A percentile compares a stretch with the other conserved stretches of the same genome.
These are phyloP conservation scores for Pantala flavescens DNA, from an alignment of 1,140 invertebrate genomes.

Conservation along the genomic window DNA sequence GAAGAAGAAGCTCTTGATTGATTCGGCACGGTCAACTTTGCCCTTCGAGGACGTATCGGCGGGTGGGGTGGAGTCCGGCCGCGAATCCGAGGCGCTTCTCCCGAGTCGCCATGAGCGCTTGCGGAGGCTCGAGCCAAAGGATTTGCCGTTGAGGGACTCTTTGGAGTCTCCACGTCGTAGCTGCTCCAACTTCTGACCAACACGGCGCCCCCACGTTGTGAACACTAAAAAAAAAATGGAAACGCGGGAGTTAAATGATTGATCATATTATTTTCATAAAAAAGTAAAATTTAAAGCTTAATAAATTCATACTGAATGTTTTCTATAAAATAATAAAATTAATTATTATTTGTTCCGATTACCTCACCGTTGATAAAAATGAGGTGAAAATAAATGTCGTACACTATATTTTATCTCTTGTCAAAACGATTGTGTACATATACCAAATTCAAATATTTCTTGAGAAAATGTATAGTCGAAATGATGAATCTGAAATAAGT, in stretches of 20 bases:
- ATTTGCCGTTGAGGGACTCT: slow-evolving; percentile 32
- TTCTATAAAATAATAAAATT: no score
- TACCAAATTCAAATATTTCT: no score
- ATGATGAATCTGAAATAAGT: no score
- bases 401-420: no score
- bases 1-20: slow-evolving; percentile 59
- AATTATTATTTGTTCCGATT: no score
- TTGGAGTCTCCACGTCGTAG: slow-evolving; percentile 55
- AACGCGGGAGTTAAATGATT: not conserved
- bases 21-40: slow-evolving; percentile 32
- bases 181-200: slow-evolving; percentile 68
- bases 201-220: slow-evolving; percentile 63
- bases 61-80: not conserved
- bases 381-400: no score
- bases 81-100: slow-evolving; percentile 38
- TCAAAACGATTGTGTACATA: no score
- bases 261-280: not conserved
- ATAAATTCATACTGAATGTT: no score
- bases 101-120: slow-evolving; percentile 36
- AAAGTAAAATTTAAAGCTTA: no score
- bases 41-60: not conserved
- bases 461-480: no score
- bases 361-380: no score
- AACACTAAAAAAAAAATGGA: slow-evolving; percentile 42
- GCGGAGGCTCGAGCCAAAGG: slow-evolving; percentile 25